phyloP scores from a whole-genome alignment of 2,797 vertebrate genomes.

The Distichodus sexfasciatus region DNA sequence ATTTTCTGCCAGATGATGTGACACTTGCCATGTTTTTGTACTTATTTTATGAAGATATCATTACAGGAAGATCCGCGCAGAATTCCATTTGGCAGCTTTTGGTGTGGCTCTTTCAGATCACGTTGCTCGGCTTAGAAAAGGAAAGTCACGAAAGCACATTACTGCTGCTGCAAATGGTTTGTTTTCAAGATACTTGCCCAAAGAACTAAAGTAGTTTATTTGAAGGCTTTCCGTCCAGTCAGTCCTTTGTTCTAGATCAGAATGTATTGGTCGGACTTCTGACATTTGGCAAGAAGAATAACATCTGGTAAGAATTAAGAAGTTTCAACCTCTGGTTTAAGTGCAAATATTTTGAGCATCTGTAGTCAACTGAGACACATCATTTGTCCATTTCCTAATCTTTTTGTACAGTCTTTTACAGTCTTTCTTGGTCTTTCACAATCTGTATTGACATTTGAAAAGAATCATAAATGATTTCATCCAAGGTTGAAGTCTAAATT shows the following conservation, averaged over 20 bases:
- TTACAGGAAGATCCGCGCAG: not conserved
- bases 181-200: not conserved
- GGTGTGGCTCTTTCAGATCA: not conserved
- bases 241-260: not conserved
- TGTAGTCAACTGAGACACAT: too few relatives aligned
- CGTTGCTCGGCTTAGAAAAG: not conserved
- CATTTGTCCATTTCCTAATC: too few relatives aligned
- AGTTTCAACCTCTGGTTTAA: too few relatives aligned
- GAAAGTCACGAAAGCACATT: not conserved
- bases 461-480: too few relatives aligned
- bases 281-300: too few relatives aligned
- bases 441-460: too few relatives aligned
- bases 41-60: not conserved
- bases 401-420: too few relatives aligned
- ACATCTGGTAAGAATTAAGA: too few relatives aligned
- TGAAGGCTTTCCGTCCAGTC: not conserved
- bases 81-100: not conserved
- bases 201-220: too few relatives aligned
- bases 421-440: not conserved
- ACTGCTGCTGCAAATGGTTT: not conserved
- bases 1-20: not conserved
- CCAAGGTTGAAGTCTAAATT: too few relatives aligned
- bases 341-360: not conserved
- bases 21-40: not conserved
- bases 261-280: too few relatives aligned